phyloP scores from a whole-genome alignment of 2,797 vertebrate genomes.

The Siniperca obscura region DNA sequence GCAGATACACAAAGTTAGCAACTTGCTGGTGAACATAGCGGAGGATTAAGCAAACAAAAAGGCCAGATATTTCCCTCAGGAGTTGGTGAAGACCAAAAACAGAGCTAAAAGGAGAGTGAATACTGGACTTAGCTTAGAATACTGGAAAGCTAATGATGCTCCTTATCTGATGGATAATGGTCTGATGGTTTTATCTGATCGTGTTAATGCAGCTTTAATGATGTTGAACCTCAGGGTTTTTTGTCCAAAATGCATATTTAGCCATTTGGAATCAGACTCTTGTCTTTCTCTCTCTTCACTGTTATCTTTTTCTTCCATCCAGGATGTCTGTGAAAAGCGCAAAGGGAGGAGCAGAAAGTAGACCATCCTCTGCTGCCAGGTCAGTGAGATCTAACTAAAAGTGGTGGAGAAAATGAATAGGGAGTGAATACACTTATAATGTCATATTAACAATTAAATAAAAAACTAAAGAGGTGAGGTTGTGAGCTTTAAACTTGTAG shows the following conservation, averaged over 20 bases:
- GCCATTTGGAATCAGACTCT: background rate
- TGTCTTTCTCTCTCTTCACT: background rate
- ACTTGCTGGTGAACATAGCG: background rate
- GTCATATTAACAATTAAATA: background rate
- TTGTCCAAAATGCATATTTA: constrained; percentile 9
- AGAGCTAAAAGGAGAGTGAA: background rate
- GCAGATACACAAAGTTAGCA: background rate
- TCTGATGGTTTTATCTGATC: no score
- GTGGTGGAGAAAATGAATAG: background rate
- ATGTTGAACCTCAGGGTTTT: background rate
- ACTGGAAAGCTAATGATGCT: background rate
- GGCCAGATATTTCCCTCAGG: background rate
- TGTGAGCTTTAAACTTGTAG: background rate
- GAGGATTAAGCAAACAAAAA: background rate
- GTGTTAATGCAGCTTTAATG: constrained; percentile 1
- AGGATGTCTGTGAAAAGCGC: constrained; percentile 80
- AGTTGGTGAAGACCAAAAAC: background rate
- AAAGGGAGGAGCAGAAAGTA: constrained; percentile 67
- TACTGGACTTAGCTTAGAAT: no score
- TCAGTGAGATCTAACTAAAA: constrained; percentile 51
- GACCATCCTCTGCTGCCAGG: constrained; percentile 74
- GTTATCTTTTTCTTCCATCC: constrained; percentile 34
- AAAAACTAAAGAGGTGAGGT: background rate
- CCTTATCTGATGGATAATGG: background rate
- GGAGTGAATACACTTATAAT: background rate